These are phyloP conservation scores for Diarsia rubi DNA, from an alignment of 2,888 invertebrate species.

Conservation along the genomic window DNA sequence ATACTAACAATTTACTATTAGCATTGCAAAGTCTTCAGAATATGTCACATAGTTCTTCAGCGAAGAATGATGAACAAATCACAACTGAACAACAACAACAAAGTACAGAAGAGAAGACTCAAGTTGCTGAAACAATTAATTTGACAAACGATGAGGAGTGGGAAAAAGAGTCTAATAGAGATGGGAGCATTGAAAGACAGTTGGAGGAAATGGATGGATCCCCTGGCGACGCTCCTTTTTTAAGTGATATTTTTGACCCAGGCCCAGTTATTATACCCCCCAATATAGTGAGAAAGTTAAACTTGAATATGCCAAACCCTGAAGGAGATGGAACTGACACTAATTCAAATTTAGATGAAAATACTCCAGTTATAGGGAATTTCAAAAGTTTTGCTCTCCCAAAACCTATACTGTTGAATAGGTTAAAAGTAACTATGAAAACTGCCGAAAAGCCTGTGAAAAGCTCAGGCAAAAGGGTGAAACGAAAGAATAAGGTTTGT, in stretches of 20 bases:
- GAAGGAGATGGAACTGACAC: slow-evolving; percentile 74
- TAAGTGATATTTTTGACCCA: slow-evolving; percentile 89
- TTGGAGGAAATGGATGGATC: slow-evolving; percentile 82
- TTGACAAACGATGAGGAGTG: slow-evolving; percentile 87
- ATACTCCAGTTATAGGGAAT: slow-evolving; percentile 85
- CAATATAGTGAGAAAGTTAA: slow-evolving; percentile 79
- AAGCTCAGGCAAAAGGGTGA: slow-evolving; percentile 77
- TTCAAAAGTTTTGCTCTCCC: slow-evolving; percentile 90
- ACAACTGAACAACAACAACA: slow-evolving; percentile 56
- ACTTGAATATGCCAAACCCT: slow-evolving; percentile 76
- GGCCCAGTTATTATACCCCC: slow-evolving; percentile 80
- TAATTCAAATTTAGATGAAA: slow-evolving; percentile 74
- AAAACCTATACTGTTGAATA: slow-evolving; percentile 87
- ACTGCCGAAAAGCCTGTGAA: slow-evolving; percentile 77
- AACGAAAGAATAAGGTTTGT: slow-evolving; percentile 86
- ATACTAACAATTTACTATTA: slow-evolving; percentile 83
- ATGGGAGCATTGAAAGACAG: slow-evolving; percentile 84
- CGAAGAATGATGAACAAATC: slow-evolving; percentile 58
- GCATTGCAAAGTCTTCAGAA: slow-evolving; percentile 88
- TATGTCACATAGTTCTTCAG: slow-evolving; percentile 72
- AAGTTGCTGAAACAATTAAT: slow-evolving; percentile 82
- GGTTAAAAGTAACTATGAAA: slow-evolving; percentile 85
- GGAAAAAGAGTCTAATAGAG: slow-evolving; percentile 85
- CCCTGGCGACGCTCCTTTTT: slow-evolving; percentile 85
- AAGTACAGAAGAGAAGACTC: slow-evolving; percentile 49